A percentile compares a stretch with the other conserved stretches of the same genome.
phyloP scores from a whole-genome alignment of 2,888 invertebrate species.

The Tipula lateralis region DNA sequence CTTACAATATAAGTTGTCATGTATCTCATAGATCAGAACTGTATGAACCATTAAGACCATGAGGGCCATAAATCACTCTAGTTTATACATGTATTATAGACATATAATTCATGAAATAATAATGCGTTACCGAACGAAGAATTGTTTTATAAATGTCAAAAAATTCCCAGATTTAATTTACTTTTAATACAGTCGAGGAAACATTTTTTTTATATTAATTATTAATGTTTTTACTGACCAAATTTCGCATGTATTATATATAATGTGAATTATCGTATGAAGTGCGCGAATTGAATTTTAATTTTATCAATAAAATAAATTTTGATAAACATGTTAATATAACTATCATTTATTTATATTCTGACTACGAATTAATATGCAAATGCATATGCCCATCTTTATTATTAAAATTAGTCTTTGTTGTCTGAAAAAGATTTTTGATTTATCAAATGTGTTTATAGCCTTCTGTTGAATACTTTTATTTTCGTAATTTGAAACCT shows the following conservation, averaged over 20 bases:
- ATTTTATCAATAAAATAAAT: neutral
- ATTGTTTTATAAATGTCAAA: neutral
- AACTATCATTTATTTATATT: neutral
- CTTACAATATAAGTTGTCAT: neutral
- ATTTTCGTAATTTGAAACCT: too few relatives aligned
- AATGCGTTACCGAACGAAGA: neutral
- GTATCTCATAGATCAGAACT: neutral
- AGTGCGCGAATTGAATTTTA: neutral
- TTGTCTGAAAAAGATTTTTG: neutral
- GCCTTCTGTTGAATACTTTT: too few relatives aligned
- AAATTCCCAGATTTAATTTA: neutral
- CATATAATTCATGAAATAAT: neutral
- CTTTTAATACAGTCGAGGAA: neutral
- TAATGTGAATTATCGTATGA: neutral
- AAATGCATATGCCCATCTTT: neutral
- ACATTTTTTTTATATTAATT: neutral
- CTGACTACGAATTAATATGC: neutral
- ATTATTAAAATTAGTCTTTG: neutral
- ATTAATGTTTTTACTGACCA: neutral
- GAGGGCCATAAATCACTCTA: neutral
- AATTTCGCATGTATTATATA: neutral
- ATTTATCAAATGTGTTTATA: neutral
- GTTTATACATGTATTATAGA: neutral
- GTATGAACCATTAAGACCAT: neutral
- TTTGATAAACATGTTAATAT: neutral